A percentile compares a stretch with the other conserved stretches of the same genome.
These are phyloP conservation scores for Lineus longissimus DNA, from an alignment of 1,140 invertebrate genomes.

Conservation along the genomic window DNA sequence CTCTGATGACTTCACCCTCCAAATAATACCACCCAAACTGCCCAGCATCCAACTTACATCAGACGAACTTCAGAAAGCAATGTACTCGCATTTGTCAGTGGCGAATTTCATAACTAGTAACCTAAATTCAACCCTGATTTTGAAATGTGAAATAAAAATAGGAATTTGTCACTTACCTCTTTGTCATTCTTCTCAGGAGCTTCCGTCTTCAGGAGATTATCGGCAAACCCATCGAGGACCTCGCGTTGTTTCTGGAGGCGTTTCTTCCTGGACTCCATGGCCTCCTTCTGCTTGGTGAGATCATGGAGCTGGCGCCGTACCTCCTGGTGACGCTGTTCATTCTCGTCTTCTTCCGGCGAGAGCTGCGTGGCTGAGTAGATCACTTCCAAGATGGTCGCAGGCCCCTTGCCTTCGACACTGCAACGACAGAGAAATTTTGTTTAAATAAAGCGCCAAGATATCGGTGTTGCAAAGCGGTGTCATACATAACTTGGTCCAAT, in stretches of 20 bases:
- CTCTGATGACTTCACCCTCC: too few species aligned
- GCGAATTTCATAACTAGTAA: too few species aligned
- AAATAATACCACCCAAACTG: too few species aligned
- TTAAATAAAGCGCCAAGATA: not conserved
- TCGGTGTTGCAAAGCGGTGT: not conserved
- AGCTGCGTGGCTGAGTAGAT: constrained; percentile 25
- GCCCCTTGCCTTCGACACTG: constrained; percentile 47
- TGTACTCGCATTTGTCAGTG: too few species aligned
- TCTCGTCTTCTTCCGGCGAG: constrained; percentile 15
- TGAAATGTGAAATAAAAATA: too few species aligned
- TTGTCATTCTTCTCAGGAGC: not conserved
- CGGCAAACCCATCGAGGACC: constrained; percentile 27
- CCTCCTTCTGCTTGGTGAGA: constrained; percentile 13
- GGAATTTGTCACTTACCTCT: too few species aligned
- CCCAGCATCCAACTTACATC: too few species aligned
- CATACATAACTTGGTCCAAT: not conserved
- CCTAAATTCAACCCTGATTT: too few species aligned
- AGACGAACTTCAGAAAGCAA: too few species aligned
- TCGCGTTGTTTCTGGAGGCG: constrained; percentile 23
- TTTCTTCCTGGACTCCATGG: constrained; percentile 10
- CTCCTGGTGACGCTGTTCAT: constrained; percentile 19
- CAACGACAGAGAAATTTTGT: constrained; percentile 6
- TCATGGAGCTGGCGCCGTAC: constrained; percentile 20
- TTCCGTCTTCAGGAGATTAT: constrained; percentile 13
- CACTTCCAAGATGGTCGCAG: constrained; percentile 47